phyloP scores from a whole-genome alignment of 2,113 vertebrate genomes.

The Platysternon megacephalum region DNA sequence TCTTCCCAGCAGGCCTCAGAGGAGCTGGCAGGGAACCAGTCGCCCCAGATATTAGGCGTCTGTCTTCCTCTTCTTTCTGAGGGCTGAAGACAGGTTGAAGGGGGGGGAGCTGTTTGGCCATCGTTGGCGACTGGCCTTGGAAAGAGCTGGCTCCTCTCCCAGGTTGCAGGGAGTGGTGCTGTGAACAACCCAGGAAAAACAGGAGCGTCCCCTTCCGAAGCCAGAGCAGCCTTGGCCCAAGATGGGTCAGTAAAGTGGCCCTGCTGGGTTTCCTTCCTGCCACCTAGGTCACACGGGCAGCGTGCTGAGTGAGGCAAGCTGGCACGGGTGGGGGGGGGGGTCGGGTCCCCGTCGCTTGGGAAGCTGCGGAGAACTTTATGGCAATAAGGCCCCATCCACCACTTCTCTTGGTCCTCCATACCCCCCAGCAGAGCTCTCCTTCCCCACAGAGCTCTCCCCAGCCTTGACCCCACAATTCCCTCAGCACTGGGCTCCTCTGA shows the following conservation, averaged over 20 bases:
- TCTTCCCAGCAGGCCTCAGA: background rate
- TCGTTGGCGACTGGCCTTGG: background rate
- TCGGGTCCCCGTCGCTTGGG: background rate
- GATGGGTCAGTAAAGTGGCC: constrained; percentile 7
- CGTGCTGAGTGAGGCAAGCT: background rate
- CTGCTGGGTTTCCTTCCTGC: constrained; percentile 15
- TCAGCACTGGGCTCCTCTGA: no score
- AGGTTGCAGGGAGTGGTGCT: constrained; percentile 10
- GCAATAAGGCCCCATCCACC: background rate
- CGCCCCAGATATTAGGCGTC: background rate
- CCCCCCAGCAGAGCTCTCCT: background rate
- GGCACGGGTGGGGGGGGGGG: background rate
- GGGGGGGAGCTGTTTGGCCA: constrained; percentile 43
- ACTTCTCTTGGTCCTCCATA: background rate
- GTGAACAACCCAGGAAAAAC: constrained; percentile 60
- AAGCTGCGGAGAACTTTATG: background rate
- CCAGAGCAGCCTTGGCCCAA: constrained; percentile 25
- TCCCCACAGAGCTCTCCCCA: no score
- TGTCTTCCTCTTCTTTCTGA: constrained; percentile 30
- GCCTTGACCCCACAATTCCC: no score
- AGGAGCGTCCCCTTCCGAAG: constrained; percentile 27
- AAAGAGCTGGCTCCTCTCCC: constrained; percentile 56
- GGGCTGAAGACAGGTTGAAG: constrained; percentile 51
- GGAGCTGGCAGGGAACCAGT: background rate
- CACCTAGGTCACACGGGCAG: fast-evolving